These are phyloP conservation scores for Chascanopsetta lugubris DNA, from an alignment of 2,113 vertebrate genomes.

Conservation along the genomic window DNA sequence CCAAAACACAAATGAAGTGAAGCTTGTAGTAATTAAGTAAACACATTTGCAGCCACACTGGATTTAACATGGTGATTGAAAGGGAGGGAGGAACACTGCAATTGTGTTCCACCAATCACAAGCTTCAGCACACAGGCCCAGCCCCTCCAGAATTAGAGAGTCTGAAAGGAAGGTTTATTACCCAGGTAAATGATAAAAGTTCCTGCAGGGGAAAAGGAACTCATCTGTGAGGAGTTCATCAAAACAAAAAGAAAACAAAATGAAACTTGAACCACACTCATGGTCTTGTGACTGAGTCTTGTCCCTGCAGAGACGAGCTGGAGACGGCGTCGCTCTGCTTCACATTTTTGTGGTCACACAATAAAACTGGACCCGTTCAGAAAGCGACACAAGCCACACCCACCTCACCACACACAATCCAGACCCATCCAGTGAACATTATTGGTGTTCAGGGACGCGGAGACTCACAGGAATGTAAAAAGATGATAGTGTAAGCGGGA, in stretches of 20 bases:
- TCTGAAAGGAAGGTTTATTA: no score
- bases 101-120: no score
- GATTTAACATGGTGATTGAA: no score
- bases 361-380: slow-evolving; percentile 63
- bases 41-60: no score
- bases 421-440: neutral
- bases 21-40: no score
- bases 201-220: no score
- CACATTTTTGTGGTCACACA: slow-evolving; percentile 67
- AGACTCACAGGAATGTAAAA: slow-evolving; percentile 20
- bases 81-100: no score
- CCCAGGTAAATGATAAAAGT: no score
- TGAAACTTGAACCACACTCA: slow-evolving; percentile 56
- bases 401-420: neutral
- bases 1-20: no score
- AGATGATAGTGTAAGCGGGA: neutral
- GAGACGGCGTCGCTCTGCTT: slow-evolving; percentile 48
- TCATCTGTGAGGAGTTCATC: slow-evolving; percentile 41
- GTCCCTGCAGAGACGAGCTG: slow-evolving; percentile 28
- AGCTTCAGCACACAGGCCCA: no score
- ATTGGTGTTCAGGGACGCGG: neutral
- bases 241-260: slow-evolving; percentile 26
- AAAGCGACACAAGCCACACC: slow-evolving; percentile 51
- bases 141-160: no score
- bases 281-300: slow-evolving; percentile 58